These are phyloP conservation scores for Peromyscus leucopus DNA, from an alignment of 2,113 vertebrate species.

Conservation along the genomic window DNA sequence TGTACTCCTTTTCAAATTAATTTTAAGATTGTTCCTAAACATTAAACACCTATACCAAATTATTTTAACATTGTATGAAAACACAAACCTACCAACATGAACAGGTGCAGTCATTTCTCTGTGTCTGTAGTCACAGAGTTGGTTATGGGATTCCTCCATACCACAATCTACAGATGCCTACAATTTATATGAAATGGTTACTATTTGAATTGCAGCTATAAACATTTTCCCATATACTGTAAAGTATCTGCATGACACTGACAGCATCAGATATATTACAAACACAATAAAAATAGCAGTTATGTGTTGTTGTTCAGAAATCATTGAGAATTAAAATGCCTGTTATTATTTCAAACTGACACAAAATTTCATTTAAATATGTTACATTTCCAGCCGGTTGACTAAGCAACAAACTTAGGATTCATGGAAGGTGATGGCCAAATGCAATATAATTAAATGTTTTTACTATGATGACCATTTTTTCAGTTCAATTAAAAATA, in stretches of 20 bases:
- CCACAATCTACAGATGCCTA: background rate
- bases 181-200: background rate
- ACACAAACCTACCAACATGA: background rate
- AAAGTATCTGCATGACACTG: background rate
- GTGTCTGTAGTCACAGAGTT: background rate
- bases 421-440: background rate
- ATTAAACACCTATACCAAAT: background rate
- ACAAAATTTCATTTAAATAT: background rate
- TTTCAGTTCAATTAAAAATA: background rate
- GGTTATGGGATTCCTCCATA: background rate
- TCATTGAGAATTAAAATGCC: background rate
- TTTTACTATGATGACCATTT: background rate
- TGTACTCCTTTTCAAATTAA: background rate
- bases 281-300: background rate
- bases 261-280: background rate
- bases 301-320: background rate
- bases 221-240: background rate
- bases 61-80: background rate
- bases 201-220: background rate
- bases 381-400: background rate
- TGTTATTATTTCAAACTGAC: background rate
- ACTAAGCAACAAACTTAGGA: background rate
- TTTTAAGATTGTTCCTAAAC: background rate
- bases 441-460: background rate
- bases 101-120: background rate